Conservation (phyloP, 2,113 vertebrate species). For the human region GRCh38 chr3:27988001-27988500, state of each 20-base stretch:
- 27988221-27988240: neutral
- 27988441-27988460: neutral
- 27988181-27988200: neutral
- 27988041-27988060: neutral
- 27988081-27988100: neutral
- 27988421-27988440: neutral
- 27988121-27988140: neutral
- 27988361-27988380: neutral
- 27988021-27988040: neutral
- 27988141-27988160: neutral
- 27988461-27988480: neutral
- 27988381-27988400: neutral
- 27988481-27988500: neutral
- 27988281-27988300: neutral
- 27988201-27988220: neutral
- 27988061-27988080: neutral
- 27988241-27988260: neutral
- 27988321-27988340: neutral
- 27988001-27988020: neutral
- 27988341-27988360: neutral
- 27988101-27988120: neutral
- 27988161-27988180: neutral
- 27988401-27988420: neutral
- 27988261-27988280: neutral
- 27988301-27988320: neutral